These are phyloP conservation scores for Tangara arthus DNA, from an alignment of 2,797 vertebrate genomes.

Conservation along the genomic window DNA sequence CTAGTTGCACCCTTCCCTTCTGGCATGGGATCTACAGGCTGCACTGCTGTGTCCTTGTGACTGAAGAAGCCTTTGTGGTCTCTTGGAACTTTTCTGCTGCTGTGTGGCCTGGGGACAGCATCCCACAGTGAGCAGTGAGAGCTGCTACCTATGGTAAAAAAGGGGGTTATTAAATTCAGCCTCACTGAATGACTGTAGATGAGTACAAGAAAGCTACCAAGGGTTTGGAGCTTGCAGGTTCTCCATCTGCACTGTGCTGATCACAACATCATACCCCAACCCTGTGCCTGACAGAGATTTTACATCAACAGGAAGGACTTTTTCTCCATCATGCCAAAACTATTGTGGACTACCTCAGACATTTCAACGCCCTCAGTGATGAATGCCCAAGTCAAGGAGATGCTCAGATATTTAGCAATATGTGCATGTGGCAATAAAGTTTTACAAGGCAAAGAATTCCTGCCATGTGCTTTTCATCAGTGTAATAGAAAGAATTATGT, in stretches of 20 bases:
- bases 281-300: not conserved
- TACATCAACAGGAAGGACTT: not conserved
- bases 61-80: not conserved
- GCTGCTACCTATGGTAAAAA: not conserved
- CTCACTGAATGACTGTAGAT: not conserved
- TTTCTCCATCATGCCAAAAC: not conserved
- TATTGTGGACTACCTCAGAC: not conserved
- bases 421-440: not conserved
- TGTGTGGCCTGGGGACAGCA: not conserved
- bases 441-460: not conserved
- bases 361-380: not conserved
- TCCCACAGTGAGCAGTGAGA: rapidly evolving
- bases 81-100: not conserved
- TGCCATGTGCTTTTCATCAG: slow-evolving; percentile 15
- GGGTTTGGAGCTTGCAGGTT: not conserved
- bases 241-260: not conserved
- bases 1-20: not conserved
- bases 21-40: not conserved
- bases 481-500: slow-evolving; percentile 7
- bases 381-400: not conserved
- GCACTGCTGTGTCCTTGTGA: not conserved
- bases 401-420: not conserved
- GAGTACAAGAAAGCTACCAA: not conserved
- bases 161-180: not conserved
- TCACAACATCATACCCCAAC: not conserved